Evolutionary conservation across 2,797 vertebrate species (phyloP), one percentile per base, ranked within the genome.

Genomic region (Phataginus tetradactyla): DNA sequence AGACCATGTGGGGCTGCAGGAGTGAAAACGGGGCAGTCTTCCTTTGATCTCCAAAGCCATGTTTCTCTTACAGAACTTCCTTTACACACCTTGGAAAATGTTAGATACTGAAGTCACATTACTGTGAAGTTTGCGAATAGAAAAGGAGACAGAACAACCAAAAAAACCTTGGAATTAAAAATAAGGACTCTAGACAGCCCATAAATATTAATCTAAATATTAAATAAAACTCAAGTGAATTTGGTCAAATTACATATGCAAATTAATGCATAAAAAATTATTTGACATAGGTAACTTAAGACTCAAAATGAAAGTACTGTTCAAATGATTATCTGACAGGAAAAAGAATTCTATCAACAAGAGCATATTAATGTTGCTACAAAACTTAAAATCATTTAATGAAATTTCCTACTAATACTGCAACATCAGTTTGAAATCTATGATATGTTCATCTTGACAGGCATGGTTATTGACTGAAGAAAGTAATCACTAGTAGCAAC

Each of bases 1-100:
- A 94, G 37, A 55, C n/a, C 5, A 0, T 68, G 39, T 72, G 57
- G 63, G 72, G 34, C 42, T 63, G 34, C 59, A 2, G 8, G 72
- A 90, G 45, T 13, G 51, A 92, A 88, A 18, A 5, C 6, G 77
- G 20, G 34, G 9, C 17, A 85, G 4, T 95, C 68, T 45, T 77
- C 68, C 66, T 95, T 87, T 95, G 57, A 94, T 90, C 64, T 85
- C 75, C 68, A 25, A 96, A 68, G 79, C 39, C 29, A 18, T 32
- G 25, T 87, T 96, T 92, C 81, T 92, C 27, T 49, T 79, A 39
- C 63, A 59, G 27, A 78, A 37, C 14, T 96, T 93, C 68, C 68
- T 92, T 53, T 34, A 53, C 7, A 37, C 20, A 51, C n/a, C 20
- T 21, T 45, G 34, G 79, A 88, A 95, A 89, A n/a, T 21, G 13